These are phyloP conservation scores for Ganaspis brasiliensis DNA, from an alignment of 2,888 invertebrate species.

Conservation along the genomic window DNA sequence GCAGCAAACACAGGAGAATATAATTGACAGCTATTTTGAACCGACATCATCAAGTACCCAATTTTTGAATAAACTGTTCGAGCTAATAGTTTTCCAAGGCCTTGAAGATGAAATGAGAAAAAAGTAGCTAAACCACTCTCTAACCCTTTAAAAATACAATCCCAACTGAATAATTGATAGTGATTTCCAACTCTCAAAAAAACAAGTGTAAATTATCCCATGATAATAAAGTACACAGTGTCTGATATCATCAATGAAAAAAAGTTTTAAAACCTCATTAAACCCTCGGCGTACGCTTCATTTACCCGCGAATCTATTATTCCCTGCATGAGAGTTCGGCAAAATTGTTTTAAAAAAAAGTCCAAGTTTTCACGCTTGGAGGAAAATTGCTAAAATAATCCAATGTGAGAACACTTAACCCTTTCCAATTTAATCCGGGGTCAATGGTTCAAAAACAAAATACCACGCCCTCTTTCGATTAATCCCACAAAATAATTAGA, in stretches of 20 bases:
- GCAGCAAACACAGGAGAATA: background rate
- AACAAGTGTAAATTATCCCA: background rate
- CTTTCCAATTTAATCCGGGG: background rate
- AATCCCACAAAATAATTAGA: background rate
- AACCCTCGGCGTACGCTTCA: slow-evolving; percentile 29
- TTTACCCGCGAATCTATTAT: slow-evolving; percentile 20
- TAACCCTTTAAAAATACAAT: too few species aligned
- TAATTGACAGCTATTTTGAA: slow-evolving; percentile 5
- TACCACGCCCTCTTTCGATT: slow-evolving; percentile 24
- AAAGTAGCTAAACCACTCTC: too few species aligned
- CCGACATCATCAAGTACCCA: background rate
- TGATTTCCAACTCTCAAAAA: too few species aligned
- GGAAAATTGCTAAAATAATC: slow-evolving; percentile 16
- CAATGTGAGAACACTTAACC: slow-evolving; percentile 7
- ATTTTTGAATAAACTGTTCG: too few species aligned
- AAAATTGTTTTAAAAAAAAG: slow-evolving; percentile 23
- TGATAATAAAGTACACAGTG: background rate
- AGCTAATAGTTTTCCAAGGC: too few species aligned
- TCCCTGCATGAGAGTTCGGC: background rate
- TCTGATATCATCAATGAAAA: background rate
- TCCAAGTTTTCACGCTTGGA: slow-evolving; percentile 19
- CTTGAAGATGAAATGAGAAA: too few species aligned
- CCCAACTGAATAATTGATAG: too few species aligned
- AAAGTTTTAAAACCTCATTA: slow-evolving; percentile 14
- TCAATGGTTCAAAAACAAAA: slow-evolving; percentile 34